phyloP scores from a whole-genome alignment of 1,140 invertebrate genomes.

The Leptinotarsa defecta region DNA sequence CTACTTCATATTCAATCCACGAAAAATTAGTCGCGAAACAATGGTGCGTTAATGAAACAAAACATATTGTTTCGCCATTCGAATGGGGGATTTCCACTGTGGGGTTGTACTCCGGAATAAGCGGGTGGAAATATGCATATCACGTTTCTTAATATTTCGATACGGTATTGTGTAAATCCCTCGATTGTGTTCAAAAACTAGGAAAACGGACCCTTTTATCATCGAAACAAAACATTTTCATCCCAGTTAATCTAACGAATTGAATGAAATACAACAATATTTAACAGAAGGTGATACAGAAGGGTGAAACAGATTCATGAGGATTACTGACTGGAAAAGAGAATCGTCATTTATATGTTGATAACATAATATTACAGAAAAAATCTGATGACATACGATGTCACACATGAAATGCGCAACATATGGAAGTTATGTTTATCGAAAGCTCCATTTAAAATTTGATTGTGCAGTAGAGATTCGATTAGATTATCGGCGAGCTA shows the following conservation, averaged over 20 bases:
- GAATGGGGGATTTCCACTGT: background rate
- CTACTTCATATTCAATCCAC: background rate
- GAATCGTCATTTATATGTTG: too few species aligned
- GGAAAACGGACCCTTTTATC: background rate
- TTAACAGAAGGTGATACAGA: too few species aligned
- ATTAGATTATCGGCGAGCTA: too few species aligned
- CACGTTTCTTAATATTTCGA: background rate
- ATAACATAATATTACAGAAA: too few species aligned
- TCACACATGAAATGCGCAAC: too few species aligned
- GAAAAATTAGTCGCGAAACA: background rate
- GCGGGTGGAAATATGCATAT: background rate
- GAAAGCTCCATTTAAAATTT: too few species aligned
- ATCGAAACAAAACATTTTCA: background rate
- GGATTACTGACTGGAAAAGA: too few species aligned
- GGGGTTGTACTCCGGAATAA: background rate
- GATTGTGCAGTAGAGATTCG: too few species aligned
- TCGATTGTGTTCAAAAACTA: background rate
- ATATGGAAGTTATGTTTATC: too few species aligned
- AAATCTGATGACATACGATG: too few species aligned
- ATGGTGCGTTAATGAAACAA: background rate
- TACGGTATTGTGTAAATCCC: background rate
- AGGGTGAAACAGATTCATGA: too few species aligned
- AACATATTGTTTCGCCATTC: conserved; percentile 1
- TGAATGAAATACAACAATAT: too few species aligned
- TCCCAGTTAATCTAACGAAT: background rate